Percentiles rank a stretch among this genome's conserved stretches.
Conservation (phyloP, 2,888 invertebrate species). For the Hetaerina titia region DNA sequence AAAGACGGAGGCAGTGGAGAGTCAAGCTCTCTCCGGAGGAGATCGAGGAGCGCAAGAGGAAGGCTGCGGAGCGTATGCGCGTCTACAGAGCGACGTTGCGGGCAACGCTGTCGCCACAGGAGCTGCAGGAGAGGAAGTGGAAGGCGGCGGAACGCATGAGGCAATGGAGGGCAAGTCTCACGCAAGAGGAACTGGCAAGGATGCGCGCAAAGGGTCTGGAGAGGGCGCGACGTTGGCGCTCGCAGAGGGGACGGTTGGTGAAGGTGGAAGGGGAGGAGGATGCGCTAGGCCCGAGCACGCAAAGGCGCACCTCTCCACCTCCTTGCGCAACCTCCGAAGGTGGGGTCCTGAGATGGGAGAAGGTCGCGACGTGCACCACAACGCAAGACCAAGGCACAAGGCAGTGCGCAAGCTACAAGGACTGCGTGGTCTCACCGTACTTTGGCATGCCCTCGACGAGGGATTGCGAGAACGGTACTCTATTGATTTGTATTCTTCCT, state of each 20-base stretch:
- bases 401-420: neutral
- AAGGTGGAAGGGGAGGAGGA: too few relatives aligned
- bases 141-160: neutral
- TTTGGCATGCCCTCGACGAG: neutral
- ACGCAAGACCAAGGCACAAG: neutral
- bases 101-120: neutral
- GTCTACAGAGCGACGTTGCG: neutral
- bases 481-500: too few relatives aligned
- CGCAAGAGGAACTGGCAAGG: neutral
- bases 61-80: neutral
- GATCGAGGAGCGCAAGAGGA: neutral
- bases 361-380: neutral
- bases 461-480: slow-evolving; percentile 9
- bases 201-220: slow-evolving; percentile 3
- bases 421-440: neutral
- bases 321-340: neutral
- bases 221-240: neutral
- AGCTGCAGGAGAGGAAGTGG: slow-evolving; percentile 16
- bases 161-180: neutral
- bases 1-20: neutral
- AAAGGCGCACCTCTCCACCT: too few relatives aligned
- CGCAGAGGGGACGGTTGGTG: neutral
- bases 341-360: neutral
- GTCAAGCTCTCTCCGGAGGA: neutral
- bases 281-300: too few relatives aligned